Evolutionary conservation across 2,113 vertebrate genomes (phyloP).

Genomic region (Athene cunicularia): DNA sequence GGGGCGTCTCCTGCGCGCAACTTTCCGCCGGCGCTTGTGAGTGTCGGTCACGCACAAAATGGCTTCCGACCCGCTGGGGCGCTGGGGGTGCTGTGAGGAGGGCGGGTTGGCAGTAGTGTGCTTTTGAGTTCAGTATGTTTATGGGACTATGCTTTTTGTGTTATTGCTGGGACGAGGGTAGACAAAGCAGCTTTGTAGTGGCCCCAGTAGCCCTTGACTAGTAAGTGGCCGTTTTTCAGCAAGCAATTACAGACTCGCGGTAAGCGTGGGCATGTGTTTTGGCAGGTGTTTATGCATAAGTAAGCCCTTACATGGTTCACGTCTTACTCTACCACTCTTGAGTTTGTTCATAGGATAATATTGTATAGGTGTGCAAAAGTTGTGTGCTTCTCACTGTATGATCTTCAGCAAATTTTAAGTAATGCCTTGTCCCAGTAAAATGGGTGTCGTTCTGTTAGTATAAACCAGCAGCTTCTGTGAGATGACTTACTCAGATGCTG

Average conservation of each 20-base stretch:
- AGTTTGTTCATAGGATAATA: not conserved
- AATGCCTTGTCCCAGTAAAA: not conserved
- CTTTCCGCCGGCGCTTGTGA: fast-evolving
- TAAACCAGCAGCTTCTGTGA: not conserved
- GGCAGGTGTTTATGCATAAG: not conserved
- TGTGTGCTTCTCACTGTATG: not conserved
- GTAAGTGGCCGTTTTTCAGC: not conserved
- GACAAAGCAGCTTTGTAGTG: not conserved
- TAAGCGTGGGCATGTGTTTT: not conserved
- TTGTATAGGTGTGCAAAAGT: not conserved
- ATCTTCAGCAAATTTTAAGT: not conserved
- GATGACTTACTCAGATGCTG: not conserved
- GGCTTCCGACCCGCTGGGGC: fast-evolving
- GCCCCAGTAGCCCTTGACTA: fast-evolving
- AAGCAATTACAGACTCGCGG: not conserved
- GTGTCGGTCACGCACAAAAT: not conserved
- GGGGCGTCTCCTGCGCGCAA: fast-evolving
- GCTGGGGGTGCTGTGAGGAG: fast-evolving
- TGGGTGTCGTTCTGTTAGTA: not conserved
- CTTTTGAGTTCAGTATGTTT: fast-evolving
- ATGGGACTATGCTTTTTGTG: fast-evolving
- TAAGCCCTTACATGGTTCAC: not conserved
- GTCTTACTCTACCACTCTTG: not conserved
- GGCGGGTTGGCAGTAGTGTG: fast-evolving
- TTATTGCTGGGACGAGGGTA: not conserved